These are phyloP conservation scores for Grammomys surdaster DNA, from an alignment of 2,113 vertebrate genomes.

Conservation along the genomic window DNA sequence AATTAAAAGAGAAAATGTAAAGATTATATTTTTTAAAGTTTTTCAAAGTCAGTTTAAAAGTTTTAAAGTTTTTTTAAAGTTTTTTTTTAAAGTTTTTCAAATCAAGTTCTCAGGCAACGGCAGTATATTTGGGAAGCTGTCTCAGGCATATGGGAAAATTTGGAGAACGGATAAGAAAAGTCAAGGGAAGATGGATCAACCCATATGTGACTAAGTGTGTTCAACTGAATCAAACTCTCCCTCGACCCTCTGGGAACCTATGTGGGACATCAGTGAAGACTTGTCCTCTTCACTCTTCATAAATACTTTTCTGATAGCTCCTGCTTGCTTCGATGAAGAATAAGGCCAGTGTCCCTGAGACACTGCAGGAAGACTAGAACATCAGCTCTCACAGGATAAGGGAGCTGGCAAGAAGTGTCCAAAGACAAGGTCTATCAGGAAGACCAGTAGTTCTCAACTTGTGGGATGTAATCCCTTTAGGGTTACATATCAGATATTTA, in stretches of 20 bases:
- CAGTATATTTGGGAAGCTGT: not conserved
- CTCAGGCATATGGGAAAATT: not conserved
- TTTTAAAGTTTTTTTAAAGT: not conserved
- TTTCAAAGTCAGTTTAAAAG: not conserved
- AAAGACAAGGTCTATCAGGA: conserved; percentile 5
- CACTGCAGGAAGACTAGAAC: not conserved
- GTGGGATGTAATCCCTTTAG: not conserved
- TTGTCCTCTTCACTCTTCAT: not conserved
- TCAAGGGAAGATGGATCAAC: not conserved
- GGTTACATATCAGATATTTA: not conserved
- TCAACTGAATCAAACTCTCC: not conserved
- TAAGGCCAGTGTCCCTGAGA: not conserved
- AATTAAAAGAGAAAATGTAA: not conserved
- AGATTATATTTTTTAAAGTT: not conserved
- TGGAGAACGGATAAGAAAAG: not conserved
- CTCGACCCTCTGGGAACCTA: not conserved
- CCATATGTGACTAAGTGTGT: not conserved
- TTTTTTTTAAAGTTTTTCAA: not conserved
- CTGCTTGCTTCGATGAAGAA: not conserved
- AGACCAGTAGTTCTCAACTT: not conserved
- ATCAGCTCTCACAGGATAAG: not conserved
- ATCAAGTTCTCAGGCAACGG: not conserved
- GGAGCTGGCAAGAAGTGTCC: not conserved
- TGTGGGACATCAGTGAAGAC: not conserved
- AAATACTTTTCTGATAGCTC: not conserved